These are phyloP conservation scores for Tineola bisselliella DNA, from an alignment of 2,888 invertebrate genomes.

Conservation along the genomic window DNA sequence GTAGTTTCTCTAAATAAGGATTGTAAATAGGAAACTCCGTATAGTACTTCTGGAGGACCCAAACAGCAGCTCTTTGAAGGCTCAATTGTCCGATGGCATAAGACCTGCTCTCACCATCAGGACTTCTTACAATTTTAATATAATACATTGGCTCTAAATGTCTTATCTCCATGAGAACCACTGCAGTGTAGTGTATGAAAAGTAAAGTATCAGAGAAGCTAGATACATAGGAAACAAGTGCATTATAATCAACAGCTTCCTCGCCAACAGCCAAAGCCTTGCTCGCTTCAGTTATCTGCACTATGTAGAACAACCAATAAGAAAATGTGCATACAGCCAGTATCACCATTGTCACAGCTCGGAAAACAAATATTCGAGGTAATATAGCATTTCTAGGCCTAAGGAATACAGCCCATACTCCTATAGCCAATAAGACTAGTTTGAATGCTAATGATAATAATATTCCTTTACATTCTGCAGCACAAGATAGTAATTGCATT, in stretches of 20 bases:
- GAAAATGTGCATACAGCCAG: constrained; percentile 93
- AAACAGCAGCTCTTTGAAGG: constrained; percentile 94
- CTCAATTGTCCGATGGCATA: constrained; percentile 92
- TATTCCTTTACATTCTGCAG: constrained; percentile 93
- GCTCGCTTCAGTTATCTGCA: constrained; percentile 85
- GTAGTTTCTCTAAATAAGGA: constrained; percentile 92
- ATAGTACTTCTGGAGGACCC: constrained; percentile 94
- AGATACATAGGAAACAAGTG: constrained; percentile 90
- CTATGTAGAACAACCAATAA: constrained; percentile 98
- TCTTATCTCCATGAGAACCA: constrained; percentile 91
- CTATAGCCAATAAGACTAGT: constrained; percentile 85
- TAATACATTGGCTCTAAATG: constrained; percentile 92
- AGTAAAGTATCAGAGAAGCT: constrained; percentile 93
- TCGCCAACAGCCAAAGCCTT: constrained; percentile 82
- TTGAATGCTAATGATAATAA: constrained; percentile 92
- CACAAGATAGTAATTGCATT: constrained; percentile 80
- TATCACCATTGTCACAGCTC: constrained; percentile 88
- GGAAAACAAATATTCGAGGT: constrained; percentile 90
- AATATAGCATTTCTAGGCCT: constrained; percentile 85
- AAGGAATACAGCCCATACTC: constrained; percentile 93
- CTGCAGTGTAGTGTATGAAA: constrained; percentile 94
- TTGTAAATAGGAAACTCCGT: constrained; percentile 97
- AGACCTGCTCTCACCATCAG: constrained; percentile 91
- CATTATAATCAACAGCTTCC: constrained; percentile 84
- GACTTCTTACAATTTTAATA: constrained; percentile 91